Evolutionary conservation across 2,888 invertebrate species (phyloP).

Genomic region (Protonemura montana): DNA sequence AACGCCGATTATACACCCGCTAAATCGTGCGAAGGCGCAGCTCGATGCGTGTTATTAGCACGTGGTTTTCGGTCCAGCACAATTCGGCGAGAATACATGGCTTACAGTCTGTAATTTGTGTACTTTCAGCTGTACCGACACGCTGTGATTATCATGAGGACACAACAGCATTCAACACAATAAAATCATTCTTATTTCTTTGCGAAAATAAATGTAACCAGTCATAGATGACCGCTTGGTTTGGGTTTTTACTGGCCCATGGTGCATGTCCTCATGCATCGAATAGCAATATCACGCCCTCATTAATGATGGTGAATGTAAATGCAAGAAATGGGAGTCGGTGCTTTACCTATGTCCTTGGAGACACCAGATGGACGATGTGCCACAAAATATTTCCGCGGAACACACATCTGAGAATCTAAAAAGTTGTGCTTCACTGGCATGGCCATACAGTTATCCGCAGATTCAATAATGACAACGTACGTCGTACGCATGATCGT

Average conservation of each 20-base stretch:
- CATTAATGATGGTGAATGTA: too few species aligned
- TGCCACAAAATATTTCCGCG: too few species aligned
- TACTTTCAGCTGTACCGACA: background rate
- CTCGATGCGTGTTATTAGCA: slow-evolving; percentile 52
- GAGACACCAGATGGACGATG: too few species aligned
- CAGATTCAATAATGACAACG: background rate
- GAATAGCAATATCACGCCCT: too few species aligned
- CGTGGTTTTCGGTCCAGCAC: background rate
- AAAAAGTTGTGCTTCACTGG: background rate
- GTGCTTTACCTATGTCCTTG: too few species aligned
- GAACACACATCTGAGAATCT: too few species aligned
- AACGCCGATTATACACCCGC: background rate
- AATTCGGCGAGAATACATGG: slow-evolving; percentile 15
- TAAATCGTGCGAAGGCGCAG: slow-evolving; percentile 51
- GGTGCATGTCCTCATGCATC: too few species aligned
- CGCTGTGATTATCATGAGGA: background rate
- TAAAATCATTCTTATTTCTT: background rate
- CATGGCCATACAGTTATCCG: background rate
- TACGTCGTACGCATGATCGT: too few species aligned
- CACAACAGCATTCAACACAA: background rate
- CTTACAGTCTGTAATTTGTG: background rate
- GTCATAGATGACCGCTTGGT: too few species aligned
- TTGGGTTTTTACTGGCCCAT: too few species aligned
- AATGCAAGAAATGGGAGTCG: too few species aligned
- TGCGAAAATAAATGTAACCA: background rate